phyloP scores from a whole-genome alignment of 2,888 invertebrate species.

The Lycophotia porphyrea region DNA sequence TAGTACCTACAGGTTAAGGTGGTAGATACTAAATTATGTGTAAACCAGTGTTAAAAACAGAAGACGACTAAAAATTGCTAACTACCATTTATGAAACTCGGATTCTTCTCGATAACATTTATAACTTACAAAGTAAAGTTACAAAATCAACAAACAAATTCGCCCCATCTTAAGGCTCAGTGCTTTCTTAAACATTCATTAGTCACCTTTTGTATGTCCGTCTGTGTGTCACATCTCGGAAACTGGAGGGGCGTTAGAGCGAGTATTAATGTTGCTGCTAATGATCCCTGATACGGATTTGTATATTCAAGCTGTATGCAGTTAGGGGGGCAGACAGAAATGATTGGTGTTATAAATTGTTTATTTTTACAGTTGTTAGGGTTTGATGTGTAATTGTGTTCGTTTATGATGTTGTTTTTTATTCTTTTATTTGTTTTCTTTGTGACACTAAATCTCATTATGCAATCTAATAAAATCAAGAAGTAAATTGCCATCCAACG shows the following conservation, averaged over 20 bases:
- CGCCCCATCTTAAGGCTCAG: constrained; percentile 62
- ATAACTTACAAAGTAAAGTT: constrained; percentile 3
- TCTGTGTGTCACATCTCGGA: constrained; percentile 65
- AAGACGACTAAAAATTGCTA: background rate
- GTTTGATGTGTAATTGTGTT: background rate
- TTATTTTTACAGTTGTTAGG: constrained; percentile 19
- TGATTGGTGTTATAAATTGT: constrained; percentile 48
- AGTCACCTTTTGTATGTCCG: constrained; percentile 71
- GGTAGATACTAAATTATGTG: too few relatives aligned
- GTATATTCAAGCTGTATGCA: constrained; percentile 55
- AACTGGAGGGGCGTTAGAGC: constrained; percentile 68
- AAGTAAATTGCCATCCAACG: too few relatives aligned
- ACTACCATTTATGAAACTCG: background rate
- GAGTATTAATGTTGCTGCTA: constrained; percentile 69
- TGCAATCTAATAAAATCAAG: background rate
- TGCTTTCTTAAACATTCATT: constrained; percentile 74
- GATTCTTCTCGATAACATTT: background rate
- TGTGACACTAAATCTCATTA: background rate
- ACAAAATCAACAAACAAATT: constrained; percentile 53
- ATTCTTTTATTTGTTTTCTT: background rate
- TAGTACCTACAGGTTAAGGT: too few relatives aligned
- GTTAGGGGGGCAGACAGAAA: constrained; percentile 32
- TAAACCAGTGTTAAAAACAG: too few relatives aligned
- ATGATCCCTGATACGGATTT: constrained; percentile 69
- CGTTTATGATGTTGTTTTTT: too few relatives aligned